These are phyloP conservation scores for Sycobia sp. DNA, from an alignment of 1,140 invertebrate genomes.

Conservation along the genomic window DNA sequence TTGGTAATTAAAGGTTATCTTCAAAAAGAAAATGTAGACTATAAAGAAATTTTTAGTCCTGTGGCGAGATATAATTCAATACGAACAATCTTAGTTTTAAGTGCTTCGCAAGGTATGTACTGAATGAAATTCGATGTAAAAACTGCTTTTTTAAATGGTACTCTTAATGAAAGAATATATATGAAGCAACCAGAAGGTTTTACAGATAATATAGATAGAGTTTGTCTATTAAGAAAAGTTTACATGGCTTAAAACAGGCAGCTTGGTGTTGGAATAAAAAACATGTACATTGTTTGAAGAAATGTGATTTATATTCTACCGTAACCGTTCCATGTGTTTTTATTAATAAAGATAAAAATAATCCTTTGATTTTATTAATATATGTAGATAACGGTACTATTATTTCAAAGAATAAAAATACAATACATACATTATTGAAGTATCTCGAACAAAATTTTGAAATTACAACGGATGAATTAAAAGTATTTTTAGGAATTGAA, in stretches of 20 bases:
- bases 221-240: slow-evolving; percentile 50
- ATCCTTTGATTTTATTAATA: slow-evolving; percentile 28
- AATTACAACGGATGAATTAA: slow-evolving; percentile 19
- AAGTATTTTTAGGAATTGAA: slow-evolving; percentile 33
- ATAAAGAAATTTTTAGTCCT: slow-evolving; percentile 43
- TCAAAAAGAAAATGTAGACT: slow-evolving; percentile 43
- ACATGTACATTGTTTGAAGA: slow-evolving; percentile 21
- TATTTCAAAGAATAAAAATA: slow-evolving; percentile 16
- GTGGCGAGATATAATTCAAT: slow-evolving; percentile 44
- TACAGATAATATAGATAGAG: slow-evolving; percentile 24
- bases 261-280: slow-evolving; percentile 48
- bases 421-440: slow-evolving; percentile 11
- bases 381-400: slow-evolving; percentile 37
- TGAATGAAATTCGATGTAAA: slow-evolving; percentile 42
- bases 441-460: slow-evolving; percentile 27
- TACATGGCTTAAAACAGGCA: slow-evolving; percentile 56
- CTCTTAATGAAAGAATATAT: no score
- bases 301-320: slow-evolving; percentile 22
- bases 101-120: slow-evolving; percentile 35
- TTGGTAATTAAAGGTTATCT: slow-evolving; percentile 48
- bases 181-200: slow-evolving; percentile 49
- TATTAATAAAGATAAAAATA: slow-evolving; percentile 13
- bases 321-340: slow-evolving; percentile 30
- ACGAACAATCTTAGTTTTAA: slow-evolving; percentile 42
- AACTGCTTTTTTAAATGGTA: no score